These are phyloP conservation scores for Mycteria americana DNA, from an alignment of 2,797 vertebrate species.

Conservation along the genomic window DNA sequence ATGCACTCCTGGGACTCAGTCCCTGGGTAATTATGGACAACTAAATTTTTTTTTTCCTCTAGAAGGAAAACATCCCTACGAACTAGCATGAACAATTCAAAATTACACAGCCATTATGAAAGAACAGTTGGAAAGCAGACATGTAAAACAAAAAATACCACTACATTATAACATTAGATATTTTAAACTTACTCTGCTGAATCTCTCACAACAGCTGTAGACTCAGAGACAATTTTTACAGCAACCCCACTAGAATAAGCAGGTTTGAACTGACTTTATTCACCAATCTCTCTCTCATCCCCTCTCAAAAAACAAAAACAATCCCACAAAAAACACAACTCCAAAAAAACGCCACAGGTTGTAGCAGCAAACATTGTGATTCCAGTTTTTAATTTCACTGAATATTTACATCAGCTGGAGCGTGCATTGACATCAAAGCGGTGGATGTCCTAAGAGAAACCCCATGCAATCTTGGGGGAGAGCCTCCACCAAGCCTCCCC, in stretches of 20 bases:
- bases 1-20: accelerated
- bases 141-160: neutral
- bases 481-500: neutral
- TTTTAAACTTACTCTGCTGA: neutral
- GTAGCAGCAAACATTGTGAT: neutral
- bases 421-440: accelerated
- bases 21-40: neutral
- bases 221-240: neutral
- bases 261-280: neutral
- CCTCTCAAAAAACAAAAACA: neutral
- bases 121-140: neutral
- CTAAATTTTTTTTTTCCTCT: neutral
- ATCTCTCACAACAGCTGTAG: neutral
- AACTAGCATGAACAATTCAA: neutral
- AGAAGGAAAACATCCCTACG: neutral
- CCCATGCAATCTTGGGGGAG: too few relatives aligned
- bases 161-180: neutral
- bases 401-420: neutral
- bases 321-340: neutral
- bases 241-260: neutral
- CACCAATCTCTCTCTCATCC: neutral
- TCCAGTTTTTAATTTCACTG: neutral
- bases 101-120: neutral
- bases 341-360: neutral
- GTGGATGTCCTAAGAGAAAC: neutral